Percentiles rank a stretch among this genome's conserved stretches.
phyloP scores from a whole-genome alignment of 1,140 invertebrate genomes.

The Drosophila albomicans region DNA sequence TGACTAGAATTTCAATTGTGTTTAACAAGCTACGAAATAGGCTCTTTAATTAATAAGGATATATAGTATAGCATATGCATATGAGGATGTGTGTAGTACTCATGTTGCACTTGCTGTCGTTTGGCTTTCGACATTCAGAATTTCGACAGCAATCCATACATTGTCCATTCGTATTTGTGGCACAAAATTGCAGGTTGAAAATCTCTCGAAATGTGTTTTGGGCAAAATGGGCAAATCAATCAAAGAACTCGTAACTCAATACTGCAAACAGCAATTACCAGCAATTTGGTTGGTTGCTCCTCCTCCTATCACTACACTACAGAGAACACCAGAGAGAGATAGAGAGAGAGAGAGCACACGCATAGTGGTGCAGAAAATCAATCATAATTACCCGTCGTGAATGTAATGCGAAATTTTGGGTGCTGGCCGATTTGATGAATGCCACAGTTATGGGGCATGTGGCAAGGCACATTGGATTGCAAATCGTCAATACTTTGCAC shows the following conservation, averaged over 20 bases:
- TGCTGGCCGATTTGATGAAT: conserved; percentile 3
- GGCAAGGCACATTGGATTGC: not conserved
- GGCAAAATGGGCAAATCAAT: conserved; percentile 37
- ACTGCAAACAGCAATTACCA: conserved; percentile 33
- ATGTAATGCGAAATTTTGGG: conserved; percentile 34
- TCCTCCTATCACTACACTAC: not conserved
- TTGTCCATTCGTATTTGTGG: conserved; percentile 4
- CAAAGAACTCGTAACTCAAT: conserved; percentile 43
- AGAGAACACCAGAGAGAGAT: not conserved
- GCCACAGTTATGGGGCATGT: conserved; percentile 1
- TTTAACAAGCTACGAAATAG: conserved; percentile 11
- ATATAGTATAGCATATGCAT: not conserved
- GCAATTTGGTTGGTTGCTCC: conserved; percentile 15
- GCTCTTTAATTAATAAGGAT: conserved; percentile 31
- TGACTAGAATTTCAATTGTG: conserved; percentile 6
- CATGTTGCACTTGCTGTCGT: not conserved
- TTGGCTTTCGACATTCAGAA: not conserved
- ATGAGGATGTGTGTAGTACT: conserved; percentile 1
- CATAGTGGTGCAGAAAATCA: conserved; percentile 51
- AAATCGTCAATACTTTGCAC: conserved; percentile 61
- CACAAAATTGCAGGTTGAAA: conserved; percentile 19
- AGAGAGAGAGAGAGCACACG: not conserved
- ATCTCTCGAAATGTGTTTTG: conserved; percentile 24
- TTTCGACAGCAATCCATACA: not conserved
- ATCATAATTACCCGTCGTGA: conserved; percentile 69